phyloP scores from a whole-genome alignment of 1,140 invertebrate genomes.

The Triops cancriformis region DNA sequence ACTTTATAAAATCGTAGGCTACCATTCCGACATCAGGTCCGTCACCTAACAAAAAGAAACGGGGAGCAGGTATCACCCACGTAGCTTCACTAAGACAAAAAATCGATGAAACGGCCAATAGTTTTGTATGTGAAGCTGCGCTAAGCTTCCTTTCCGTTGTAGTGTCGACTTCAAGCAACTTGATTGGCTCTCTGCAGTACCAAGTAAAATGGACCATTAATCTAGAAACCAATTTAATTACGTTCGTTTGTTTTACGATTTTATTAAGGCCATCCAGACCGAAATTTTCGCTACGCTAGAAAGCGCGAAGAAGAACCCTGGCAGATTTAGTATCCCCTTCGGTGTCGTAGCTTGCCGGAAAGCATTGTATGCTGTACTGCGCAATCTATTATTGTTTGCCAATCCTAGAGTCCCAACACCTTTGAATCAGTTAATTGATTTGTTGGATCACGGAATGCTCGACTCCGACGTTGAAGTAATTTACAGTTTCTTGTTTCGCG shows the following conservation, averaged over 20 bases:
- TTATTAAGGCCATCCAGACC: not conserved
- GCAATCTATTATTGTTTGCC: not conserved
- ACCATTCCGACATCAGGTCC: not conserved
- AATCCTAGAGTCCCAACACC: not conserved
- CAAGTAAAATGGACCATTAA: not conserved
- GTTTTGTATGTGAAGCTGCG: not conserved
- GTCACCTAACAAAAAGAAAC: not conserved
- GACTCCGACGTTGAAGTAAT: not conserved
- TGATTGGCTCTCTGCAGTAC: not conserved
- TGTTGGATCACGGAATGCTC: not conserved
- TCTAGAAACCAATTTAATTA: not conserved
- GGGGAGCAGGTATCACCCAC: not conserved
- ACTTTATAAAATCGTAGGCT: not conserved
- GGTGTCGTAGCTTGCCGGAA: not conserved
- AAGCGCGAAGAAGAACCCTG: not conserved
- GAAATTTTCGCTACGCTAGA: not conserved
- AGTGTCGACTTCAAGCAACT: not conserved
- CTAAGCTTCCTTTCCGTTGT: not conserved
- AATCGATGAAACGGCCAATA: not conserved
- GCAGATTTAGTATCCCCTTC: not conserved
- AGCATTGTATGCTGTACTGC: not conserved
- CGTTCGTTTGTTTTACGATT: not conserved
- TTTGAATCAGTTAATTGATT: not conserved
- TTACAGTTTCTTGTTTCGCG: not conserved
- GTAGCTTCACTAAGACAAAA: not conserved